Percentiles rank a stretch among this genome's conserved stretches.
Conservation (phyloP, 2,888 invertebrate species). For the Eurois occulta region DNA sequence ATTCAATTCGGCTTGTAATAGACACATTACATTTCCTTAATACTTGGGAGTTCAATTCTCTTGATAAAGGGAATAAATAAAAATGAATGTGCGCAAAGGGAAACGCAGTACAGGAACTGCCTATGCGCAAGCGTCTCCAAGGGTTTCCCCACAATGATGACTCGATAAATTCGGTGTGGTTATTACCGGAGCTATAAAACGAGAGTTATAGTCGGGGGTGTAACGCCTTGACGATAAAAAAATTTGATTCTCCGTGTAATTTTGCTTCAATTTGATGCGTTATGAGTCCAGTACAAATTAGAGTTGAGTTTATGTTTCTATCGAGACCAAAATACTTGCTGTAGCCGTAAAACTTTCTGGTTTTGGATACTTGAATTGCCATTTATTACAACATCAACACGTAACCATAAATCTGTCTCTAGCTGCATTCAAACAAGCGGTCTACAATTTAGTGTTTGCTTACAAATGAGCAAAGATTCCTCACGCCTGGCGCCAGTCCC, state of each 20-base stretch:
- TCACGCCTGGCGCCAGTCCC: slow-evolving; percentile 41
- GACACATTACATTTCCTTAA: slow-evolving; percentile 49
- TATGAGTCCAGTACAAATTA: slow-evolving; percentile 53
- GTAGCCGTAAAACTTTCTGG: not conserved
- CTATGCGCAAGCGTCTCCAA: slow-evolving; percentile 68
- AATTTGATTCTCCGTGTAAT: slow-evolving; percentile 74
- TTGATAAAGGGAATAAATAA: slow-evolving; percentile 43
- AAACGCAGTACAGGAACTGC: slow-evolving; percentile 47
- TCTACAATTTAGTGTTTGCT: slow-evolving; percentile 34
- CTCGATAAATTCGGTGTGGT: slow-evolving; percentile 74
- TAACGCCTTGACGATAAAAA: slow-evolving; percentile 72
- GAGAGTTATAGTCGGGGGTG: slow-evolving; percentile 71
- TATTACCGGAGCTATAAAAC: slow-evolving; percentile 74
- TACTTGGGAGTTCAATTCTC: slow-evolving; percentile 24
- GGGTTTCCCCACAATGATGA: slow-evolving; percentile 70
- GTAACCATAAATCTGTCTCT: slow-evolving; percentile 18
- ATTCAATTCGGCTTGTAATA: slow-evolving; percentile 31
- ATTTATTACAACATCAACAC: slow-evolving; percentile 24
- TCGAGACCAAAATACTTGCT: slow-evolving; percentile 1
- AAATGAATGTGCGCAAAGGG: slow-evolving; percentile 46
- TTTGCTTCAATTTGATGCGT: slow-evolving; percentile 74
- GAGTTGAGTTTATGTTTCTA: slow-evolving; percentile 54
- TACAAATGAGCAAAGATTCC: slow-evolving; percentile 28
- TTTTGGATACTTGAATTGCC: not conserved
- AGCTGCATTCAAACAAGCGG: not conserved